Evolutionary conservation across 2,797 vertebrate species (phyloP).

Genomic region (Artibeus lituratus): DNA sequence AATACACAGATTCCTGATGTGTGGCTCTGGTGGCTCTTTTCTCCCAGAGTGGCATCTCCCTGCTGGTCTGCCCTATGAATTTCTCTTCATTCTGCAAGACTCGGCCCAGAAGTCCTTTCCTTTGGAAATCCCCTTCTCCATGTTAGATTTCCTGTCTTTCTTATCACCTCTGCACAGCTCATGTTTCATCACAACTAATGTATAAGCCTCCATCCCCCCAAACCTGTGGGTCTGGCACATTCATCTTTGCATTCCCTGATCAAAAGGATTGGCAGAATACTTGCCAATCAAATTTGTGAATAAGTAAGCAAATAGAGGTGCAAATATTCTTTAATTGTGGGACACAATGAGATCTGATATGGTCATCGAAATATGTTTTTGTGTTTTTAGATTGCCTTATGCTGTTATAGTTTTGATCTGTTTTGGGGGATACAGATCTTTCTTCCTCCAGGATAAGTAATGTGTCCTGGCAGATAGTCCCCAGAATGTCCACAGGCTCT

Average conservation of each 20-base stretch:
- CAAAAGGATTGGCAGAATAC: neutral
- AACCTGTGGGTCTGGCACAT: accelerated
- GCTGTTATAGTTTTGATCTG: no score
- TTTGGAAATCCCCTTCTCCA: neutral
- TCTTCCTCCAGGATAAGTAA: neutral
- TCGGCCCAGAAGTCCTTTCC: neutral
- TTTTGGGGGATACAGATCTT: no score
- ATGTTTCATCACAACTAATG: neutral
- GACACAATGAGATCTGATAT: neutral
- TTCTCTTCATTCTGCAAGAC: no score
- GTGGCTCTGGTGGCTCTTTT: neutral
- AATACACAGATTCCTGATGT: accelerated
- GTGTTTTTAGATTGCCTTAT: neutral
- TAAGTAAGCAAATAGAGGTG: neutral
- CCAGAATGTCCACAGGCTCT: accelerated
- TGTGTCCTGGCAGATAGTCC: neutral
- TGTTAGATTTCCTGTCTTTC: no score
- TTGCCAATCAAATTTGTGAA: neutral
- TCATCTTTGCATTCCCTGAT: no score
- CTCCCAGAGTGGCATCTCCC: accelerated
- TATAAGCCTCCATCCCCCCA: accelerated
- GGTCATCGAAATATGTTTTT: accelerated
- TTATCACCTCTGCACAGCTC: accelerated
- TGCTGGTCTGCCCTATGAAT: no score
- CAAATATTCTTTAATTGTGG: neutral